Evolutionary conservation across 2,888 invertebrate genomes (phyloP).

Genomic region (Eupithecia vulgata): DNA sequence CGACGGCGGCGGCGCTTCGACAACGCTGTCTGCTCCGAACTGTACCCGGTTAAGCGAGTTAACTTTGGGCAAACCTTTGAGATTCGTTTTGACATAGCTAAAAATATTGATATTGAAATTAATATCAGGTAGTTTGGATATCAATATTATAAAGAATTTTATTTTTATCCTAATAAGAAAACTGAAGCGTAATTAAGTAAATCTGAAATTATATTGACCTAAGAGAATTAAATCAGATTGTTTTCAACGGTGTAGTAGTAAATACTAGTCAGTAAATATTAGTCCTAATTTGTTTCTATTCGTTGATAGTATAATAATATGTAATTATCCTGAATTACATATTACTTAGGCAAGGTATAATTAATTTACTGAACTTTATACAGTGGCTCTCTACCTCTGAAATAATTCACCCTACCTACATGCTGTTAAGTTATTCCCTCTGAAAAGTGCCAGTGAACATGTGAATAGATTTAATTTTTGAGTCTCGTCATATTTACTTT

Average conservation of each 20-base stretch:
- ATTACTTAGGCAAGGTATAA: background rate
- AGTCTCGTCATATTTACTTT: background rate
- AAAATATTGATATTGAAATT: background rate
- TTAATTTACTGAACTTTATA: background rate
- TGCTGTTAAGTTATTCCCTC: background rate
- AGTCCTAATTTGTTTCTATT: background rate
- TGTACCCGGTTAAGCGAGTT: background rate
- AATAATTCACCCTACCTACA: background rate
- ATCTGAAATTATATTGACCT: background rate
- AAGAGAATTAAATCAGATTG: background rate
- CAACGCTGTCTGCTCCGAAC: too few species aligned
- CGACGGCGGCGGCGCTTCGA: too few species aligned
- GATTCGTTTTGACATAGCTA: background rate
- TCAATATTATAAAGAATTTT: background rate
- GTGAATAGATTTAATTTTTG: background rate
- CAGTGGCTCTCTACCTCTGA: background rate
- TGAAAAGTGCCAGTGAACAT: background rate
- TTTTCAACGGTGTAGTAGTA: background rate
- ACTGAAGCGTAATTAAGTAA: background rate
- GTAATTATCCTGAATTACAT: background rate
- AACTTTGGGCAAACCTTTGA: background rate
- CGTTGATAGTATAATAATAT: background rate
- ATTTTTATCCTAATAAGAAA: too few species aligned
- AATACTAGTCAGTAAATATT: slow-evolving; percentile 1
- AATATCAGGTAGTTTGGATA: background rate